A percentile compares a stretch with the other conserved stretches of the same genome.
These are phyloP conservation scores for Carlito syrichta DNA, from an alignment of 2,113 vertebrate species.

Conservation along the genomic window DNA sequence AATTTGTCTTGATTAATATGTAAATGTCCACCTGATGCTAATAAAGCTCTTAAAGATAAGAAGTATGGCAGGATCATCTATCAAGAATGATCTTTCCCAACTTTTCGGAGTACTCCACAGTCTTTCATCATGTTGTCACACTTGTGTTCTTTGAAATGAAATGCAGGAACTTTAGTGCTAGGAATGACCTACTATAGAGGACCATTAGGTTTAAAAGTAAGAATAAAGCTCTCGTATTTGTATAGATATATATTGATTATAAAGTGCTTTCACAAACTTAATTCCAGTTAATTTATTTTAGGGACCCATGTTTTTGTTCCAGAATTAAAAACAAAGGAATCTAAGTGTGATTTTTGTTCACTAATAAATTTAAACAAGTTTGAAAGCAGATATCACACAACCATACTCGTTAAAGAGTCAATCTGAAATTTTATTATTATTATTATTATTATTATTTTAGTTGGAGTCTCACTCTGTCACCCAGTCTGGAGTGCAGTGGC, in stretches of 20 bases:
- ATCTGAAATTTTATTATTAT: slow-evolving; percentile 7
- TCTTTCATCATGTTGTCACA: not conserved
- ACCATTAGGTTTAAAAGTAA: not conserved
- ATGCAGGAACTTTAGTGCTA: not conserved
- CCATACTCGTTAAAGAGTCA: not conserved
- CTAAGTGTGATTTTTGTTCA: not conserved
- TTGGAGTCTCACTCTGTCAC: too few species aligned
- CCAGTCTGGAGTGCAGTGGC: too few species aligned
- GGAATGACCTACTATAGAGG: not conserved
- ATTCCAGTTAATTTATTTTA: slow-evolving; percentile 13
- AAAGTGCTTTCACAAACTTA: not conserved
- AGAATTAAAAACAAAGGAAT: not conserved
- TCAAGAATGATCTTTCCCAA: slow-evolving; percentile 53
- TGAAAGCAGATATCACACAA: not conserved
- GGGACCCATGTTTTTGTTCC: not conserved
- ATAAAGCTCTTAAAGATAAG: slow-evolving; percentile 72
- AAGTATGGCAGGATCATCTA: slow-evolving; percentile 50
- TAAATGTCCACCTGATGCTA: slow-evolving; percentile 79
- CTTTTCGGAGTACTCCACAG: not conserved
- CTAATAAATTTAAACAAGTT: not conserved
- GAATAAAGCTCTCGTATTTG: not conserved
- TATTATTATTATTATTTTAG: too few species aligned
- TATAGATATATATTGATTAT: not conserved
- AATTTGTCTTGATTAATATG: slow-evolving; percentile 85
- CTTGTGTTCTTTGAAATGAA: not conserved